Conservation (phyloP, 2,797 vertebrate genomes). For the Acanthornis magna region DNA sequence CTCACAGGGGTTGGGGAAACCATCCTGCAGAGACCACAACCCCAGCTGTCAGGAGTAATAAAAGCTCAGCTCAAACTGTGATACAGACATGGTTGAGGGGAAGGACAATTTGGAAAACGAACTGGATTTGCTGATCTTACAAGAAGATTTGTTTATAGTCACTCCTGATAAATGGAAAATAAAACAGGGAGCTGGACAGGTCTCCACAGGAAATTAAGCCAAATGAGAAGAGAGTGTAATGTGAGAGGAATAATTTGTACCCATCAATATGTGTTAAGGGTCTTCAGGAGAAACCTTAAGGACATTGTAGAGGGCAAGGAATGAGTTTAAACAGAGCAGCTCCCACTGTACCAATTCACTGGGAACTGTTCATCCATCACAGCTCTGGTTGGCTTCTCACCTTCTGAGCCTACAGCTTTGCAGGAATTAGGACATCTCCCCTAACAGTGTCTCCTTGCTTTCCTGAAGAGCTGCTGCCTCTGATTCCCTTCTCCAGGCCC, state of each 20-base stretch:
- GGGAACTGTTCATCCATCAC: background rate
- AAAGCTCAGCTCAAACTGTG: background rate
- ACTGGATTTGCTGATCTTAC: conserved; percentile 22
- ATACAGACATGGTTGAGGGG: background rate
- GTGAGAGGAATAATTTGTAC: background rate
- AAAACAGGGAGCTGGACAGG: background rate
- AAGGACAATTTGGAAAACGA: background rate
- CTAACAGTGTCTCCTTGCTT: background rate
- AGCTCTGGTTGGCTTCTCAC: background rate
- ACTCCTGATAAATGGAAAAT: background rate
- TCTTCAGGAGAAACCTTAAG: background rate
- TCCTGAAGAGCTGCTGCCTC: background rate
- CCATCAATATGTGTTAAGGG: background rate
- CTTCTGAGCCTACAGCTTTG: background rate
- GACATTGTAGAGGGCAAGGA: background rate
- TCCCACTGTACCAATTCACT: background rate
- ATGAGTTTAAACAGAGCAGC: background rate
- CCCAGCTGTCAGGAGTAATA: conserved; percentile 20
- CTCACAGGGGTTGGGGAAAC: background rate
- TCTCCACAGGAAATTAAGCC: background rate
- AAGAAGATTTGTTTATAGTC: background rate
- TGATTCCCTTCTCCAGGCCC: background rate
- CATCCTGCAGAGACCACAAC: conserved; percentile 4
- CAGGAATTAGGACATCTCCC: background rate
- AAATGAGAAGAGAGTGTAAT: background rate